These are phyloP conservation scores for Cepphus grylle DNA, from an alignment of 2,113 vertebrate genomes.

Conservation along the genomic window DNA sequence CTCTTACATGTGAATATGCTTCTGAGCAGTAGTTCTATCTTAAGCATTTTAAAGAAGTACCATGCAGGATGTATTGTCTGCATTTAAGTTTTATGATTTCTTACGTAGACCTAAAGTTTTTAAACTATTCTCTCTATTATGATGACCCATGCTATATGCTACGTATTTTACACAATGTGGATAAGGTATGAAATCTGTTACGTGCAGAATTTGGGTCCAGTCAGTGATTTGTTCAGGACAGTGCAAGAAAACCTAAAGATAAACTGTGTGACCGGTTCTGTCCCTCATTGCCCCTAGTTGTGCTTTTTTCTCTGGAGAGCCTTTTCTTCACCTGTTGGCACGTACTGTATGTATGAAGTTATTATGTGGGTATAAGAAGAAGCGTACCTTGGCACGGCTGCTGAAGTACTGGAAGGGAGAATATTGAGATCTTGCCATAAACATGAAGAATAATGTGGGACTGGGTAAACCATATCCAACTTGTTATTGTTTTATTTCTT, in stretches of 20 bases:
- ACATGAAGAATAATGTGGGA: background rate
- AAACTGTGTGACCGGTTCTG: background rate
- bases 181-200: background rate
- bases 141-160: background rate
- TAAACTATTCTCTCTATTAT: background rate
- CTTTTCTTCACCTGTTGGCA: background rate
- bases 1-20: background rate
- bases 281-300: background rate
- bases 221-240: background rate
- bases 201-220: fast-evolving
- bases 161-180: background rate
- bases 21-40: background rate
- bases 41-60: background rate
- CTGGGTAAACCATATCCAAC: background rate
- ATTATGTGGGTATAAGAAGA: background rate
- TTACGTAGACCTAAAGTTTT: background rate
- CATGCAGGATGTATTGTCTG: background rate
- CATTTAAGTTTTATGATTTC: background rate
- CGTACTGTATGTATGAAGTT: background rate
- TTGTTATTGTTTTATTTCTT: conserved; percentile 42
- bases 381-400: background rate
- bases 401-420: background rate
- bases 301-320: background rate
- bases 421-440: background rate
- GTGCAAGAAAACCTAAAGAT: background rate